Percentiles rank a stretch among this genome's conserved stretches.
phyloP scores from a whole-genome alignment of 1,140 invertebrate species.

The Harlomillsia oculata region DNA sequence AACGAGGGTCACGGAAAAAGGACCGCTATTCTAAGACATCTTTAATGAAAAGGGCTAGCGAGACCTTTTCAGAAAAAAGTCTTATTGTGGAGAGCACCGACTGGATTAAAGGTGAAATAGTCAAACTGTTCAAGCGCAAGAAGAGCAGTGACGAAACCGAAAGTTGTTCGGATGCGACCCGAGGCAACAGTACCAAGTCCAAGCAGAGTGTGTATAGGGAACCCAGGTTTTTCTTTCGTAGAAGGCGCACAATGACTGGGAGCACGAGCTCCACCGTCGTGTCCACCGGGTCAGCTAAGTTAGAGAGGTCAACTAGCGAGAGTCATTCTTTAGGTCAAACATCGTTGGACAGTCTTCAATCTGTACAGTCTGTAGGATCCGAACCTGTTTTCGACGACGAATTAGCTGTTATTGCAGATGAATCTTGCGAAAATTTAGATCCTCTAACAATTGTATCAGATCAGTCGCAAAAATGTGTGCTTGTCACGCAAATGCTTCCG shows the following conservation, averaged over 20 bases:
- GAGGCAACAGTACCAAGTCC: neutral
- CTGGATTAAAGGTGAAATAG: slow-evolving; percentile 18
- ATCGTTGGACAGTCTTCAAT: slow-evolving; percentile 31
- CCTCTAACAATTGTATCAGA: too few species aligned
- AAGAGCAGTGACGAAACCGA: slow-evolving; percentile 20
- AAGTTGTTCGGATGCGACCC: neutral
- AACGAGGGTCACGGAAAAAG: slow-evolving; percentile 23
- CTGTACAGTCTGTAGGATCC: slow-evolving; percentile 22
- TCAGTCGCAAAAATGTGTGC: too few species aligned
- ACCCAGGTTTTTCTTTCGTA: slow-evolving; percentile 20
- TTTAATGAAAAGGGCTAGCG: slow-evolving; percentile 25
- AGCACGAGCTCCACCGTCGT: neutral
- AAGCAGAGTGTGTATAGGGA: slow-evolving; percentile 14
- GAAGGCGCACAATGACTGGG: neutral
- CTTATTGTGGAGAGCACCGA: slow-evolving; percentile 7
- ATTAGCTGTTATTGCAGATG: too few species aligned
- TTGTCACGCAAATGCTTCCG: too few species aligned
- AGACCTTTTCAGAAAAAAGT: slow-evolving; percentile 16
- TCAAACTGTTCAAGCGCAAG: slow-evolving; percentile 28
- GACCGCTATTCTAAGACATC: slow-evolving; percentile 31
- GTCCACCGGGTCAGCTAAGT: neutral
- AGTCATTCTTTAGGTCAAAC: slow-evolving; percentile 24
- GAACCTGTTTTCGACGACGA: slow-evolving; percentile 11
- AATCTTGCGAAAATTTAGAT: too few species aligned
- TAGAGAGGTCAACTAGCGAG: slow-evolving; percentile 19